A percentile compares a stretch with the other conserved stretches of the same genome.
These are phyloP conservation scores for Platysternon megacephalum DNA, from an alignment of 2,113 vertebrate genomes.

Conservation along the genomic window DNA sequence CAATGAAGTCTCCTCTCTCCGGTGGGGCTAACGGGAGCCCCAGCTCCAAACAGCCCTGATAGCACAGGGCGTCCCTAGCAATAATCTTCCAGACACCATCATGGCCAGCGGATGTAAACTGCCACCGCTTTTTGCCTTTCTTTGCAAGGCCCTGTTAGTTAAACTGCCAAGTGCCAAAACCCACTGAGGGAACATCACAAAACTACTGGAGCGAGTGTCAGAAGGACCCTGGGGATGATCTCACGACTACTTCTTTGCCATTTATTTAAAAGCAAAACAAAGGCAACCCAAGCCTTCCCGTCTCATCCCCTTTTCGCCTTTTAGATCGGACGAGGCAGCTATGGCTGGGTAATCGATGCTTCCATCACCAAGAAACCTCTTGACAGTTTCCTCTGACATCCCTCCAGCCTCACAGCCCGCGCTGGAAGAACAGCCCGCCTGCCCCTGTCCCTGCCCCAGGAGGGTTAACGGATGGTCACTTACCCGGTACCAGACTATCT, in stretches of 20 bases:
- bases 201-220: neutral
- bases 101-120: neutral
- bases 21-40: neutral
- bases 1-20: neutral
- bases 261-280: neutral
- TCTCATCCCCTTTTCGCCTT: neutral
- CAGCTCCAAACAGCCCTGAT: neutral
- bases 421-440: neutral
- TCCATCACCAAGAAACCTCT: neutral
- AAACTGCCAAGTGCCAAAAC: neutral
- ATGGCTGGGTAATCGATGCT: neutral
- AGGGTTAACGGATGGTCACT: constrained; percentile 47
- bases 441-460: neutral
- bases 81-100: neutral
- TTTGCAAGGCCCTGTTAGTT: neutral
- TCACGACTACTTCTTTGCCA: neutral
- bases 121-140: neutral
- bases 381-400: neutral
- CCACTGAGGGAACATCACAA: neutral
- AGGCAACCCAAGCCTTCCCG: neutral
- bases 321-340: neutral
- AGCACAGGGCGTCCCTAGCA: neutral
- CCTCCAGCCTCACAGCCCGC: neutral
- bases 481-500: constrained; percentile 99
- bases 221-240: neutral